A percentile compares a stretch with the other conserved stretches of the same genome.
Evolutionary conservation across 2,113 vertebrate genomes (phyloP).

Genomic region (Atrichornis clamosus): DNA sequence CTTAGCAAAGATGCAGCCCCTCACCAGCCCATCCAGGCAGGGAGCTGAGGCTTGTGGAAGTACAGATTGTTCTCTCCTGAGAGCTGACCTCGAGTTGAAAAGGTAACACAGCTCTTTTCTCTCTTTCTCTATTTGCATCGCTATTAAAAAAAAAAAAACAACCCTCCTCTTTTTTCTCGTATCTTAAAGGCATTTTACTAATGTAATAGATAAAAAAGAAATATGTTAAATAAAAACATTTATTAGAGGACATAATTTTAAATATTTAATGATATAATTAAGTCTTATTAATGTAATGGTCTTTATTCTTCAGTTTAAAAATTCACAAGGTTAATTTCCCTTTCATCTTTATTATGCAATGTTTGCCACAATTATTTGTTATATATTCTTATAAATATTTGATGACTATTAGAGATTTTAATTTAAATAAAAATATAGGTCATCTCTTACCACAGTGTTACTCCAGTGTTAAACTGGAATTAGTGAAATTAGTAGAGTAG

Average conservation of each 20-base stretch:
- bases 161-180: not conserved
- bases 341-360: constrained; percentile 67
- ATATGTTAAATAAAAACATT: constrained; percentile 67
- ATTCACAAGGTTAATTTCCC: constrained; percentile 67
- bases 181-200: constrained; percentile 27
- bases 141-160: not conserved
- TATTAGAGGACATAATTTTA: constrained; percentile 66
- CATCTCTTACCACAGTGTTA: not conserved
- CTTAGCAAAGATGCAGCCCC: not conserved
- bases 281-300: constrained; percentile 66
- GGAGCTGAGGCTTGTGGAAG: not conserved
- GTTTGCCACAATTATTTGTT: constrained; percentile 68
- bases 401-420: constrained; percentile 54
- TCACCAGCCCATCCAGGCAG: not conserved
- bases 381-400: constrained; percentile 64
- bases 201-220: constrained; percentile 57
- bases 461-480: not conserved
- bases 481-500: not conserved
- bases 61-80: not conserved
- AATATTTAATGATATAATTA: constrained; percentile 73
- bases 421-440: constrained; percentile 59
- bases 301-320: constrained; percentile 64
- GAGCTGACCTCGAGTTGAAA: not conserved
- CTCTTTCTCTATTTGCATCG: not conserved
- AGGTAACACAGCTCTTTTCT: not conserved